A percentile compares a stretch with the other conserved stretches of the same genome.
Conservation (phyloP, 2,888 invertebrate genomes). For the Parapristionchus giblindavisi region DNA sequence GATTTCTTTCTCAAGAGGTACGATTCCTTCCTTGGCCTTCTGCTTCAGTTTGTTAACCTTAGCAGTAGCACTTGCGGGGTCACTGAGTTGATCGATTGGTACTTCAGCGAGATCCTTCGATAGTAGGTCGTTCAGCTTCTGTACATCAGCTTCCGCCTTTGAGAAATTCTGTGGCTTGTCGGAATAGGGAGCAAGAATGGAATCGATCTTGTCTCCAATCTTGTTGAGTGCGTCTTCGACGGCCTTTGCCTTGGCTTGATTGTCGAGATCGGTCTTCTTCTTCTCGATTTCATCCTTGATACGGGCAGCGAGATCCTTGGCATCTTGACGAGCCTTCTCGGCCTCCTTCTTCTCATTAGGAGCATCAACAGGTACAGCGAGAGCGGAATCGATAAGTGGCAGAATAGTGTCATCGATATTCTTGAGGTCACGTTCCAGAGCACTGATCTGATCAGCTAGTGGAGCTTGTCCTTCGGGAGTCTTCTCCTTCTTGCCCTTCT, state of each 20-base stretch:
- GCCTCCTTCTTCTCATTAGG: constrained; percentile 19
- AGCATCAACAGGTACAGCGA: constrained; percentile 14
- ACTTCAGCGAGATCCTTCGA: constrained; percentile 24
- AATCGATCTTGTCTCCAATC: constrained; percentile 35
- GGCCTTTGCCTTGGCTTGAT: constrained; percentile 7
- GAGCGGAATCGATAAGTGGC: constrained; percentile 3
- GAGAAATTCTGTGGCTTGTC: constrained; percentile 23
- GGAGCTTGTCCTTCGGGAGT: constrained; percentile 43
- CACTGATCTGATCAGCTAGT: constrained; percentile 42
- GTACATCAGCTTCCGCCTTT: constrained; percentile 14
- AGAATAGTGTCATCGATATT: constrained; percentile 24
- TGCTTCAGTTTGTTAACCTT: constrained; percentile 3
- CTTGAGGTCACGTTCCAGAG: constrained; percentile 39
- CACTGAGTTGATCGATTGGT: constrained; percentile 13
- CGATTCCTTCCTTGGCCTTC: not conserved
- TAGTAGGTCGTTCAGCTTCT: constrained; percentile 15
- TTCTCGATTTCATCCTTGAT: constrained; percentile 41
- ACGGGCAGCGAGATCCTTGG: constrained; percentile 39
- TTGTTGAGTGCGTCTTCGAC: constrained; percentile 11
- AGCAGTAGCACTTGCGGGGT: constrained; percentile 8
- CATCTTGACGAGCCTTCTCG: constrained; percentile 27
- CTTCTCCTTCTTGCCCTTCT: constrained; percentile 49
- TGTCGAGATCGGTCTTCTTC: constrained; percentile 40
- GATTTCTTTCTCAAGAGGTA: constrained; percentile 34
- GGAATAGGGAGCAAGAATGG: constrained; percentile 50